Conservation (phyloP, 1,140 invertebrate species). For the Aradophagus sp. region DNA sequence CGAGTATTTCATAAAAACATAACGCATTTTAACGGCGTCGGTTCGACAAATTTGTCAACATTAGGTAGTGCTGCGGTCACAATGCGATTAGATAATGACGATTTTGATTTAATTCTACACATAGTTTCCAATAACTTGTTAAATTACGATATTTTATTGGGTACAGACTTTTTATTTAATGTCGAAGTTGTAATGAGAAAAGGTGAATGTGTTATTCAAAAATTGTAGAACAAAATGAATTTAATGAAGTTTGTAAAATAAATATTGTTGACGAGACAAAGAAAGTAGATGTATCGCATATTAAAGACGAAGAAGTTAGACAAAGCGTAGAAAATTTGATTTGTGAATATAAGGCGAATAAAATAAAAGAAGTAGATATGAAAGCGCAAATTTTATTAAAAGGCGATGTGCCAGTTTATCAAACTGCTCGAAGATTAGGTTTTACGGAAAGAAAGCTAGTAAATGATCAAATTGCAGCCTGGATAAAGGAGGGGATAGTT, state of each 20-base stretch:
- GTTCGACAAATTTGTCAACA: neutral
- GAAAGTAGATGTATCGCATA: neutral
- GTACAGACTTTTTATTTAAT: neutral
- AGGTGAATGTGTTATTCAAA: neutral
- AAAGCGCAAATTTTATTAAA: slow-evolving; percentile 13
- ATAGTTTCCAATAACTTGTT: neutral
- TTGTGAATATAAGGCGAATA: slow-evolving; percentile 11
- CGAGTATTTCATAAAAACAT: slow-evolving; percentile 6
- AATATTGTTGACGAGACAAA: no score
- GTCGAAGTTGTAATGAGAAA: no score
- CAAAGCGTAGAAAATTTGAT: neutral
- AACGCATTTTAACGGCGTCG: neutral
- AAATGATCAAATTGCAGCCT: neutral
- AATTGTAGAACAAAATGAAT: neutral
- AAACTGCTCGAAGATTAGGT: slow-evolving; percentile 11
- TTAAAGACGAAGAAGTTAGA: neutral
- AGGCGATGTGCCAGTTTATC: slow-evolving; percentile 16
- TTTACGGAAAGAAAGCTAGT: slow-evolving; percentile 4
- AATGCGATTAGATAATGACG: neutral
- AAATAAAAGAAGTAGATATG: slow-evolving; percentile 8
- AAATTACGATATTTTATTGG: neutral
- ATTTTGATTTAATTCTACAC: neutral
- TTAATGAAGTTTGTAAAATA: neutral
- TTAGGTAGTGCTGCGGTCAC: neutral
- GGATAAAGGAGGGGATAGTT: neutral